Percentiles rank a stretch among this genome's conserved stretches.
phyloP scores from a whole-genome alignment of 2,797 vertebrate genomes.

The Limnodromus scolopaceus region DNA sequence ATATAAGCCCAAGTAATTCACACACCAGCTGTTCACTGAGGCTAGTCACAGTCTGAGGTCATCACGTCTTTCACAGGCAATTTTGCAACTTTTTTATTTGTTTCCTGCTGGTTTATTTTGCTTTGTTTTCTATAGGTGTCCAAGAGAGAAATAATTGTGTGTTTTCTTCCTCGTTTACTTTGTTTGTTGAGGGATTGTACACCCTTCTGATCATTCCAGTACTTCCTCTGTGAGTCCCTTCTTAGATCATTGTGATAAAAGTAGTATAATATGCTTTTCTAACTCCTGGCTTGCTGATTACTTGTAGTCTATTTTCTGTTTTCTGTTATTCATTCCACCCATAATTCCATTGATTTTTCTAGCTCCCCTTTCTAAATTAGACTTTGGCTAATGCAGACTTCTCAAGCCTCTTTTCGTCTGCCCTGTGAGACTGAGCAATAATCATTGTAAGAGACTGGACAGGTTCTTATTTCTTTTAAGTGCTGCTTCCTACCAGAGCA shows the following conservation, averaged over 20 bases:
- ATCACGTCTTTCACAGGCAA: not conserved
- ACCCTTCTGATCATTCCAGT: not conserved
- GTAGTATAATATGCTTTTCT: not conserved
- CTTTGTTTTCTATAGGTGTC: not conserved
- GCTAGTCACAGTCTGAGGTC: not conserved
- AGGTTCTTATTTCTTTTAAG: not conserved
- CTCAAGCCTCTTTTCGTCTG: not conserved
- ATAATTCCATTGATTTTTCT: not conserved
- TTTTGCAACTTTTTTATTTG: not conserved
- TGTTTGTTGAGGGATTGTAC: not conserved
- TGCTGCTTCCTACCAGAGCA: not conserved
- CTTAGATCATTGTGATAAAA: not conserved
- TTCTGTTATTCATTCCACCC: not conserved
- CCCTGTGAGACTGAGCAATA: not conserved
- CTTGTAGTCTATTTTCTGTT: not conserved
- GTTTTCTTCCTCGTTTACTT: not conserved
- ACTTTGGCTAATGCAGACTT: not conserved
- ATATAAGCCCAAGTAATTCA: slow-evolving; percentile 32
- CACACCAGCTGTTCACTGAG: slow-evolving; percentile 5
- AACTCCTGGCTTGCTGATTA: not conserved
- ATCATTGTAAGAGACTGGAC: not conserved
- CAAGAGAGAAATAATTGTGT: slow-evolving; percentile 13
- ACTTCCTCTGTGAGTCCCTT: not conserved
- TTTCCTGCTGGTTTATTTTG: not conserved
- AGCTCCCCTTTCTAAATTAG: not conserved